Evolutionary conservation across 1,140 invertebrate genomes (phyloP).

Genomic region (Ceratina japonica): DNA sequence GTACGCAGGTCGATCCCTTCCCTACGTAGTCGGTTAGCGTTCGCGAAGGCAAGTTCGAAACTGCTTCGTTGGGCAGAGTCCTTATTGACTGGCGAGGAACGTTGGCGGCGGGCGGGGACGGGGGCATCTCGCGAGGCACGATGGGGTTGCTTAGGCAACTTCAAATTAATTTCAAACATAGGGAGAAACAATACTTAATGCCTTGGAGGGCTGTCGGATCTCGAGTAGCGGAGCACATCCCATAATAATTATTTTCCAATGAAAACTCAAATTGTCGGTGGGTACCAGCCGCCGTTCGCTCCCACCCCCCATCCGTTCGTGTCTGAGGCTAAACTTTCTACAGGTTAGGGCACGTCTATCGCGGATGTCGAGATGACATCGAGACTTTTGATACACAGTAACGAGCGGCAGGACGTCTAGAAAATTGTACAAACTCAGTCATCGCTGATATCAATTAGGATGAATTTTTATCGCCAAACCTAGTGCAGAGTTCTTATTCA

Average conservation of each 20-base stretch:
- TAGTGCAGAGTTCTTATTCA: too few relatives aligned
- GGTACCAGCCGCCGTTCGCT: not conserved
- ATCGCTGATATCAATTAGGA: too few relatives aligned
- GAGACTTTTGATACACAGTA: conserved; percentile 3
- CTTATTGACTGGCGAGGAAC: conserved; percentile 75
- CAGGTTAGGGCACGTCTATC: conserved; percentile 2
- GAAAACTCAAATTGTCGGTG: conserved; percentile 42
- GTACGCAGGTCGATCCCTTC: conserved; percentile 66
- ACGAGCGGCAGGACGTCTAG: too few relatives aligned
- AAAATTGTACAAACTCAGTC: too few relatives aligned
- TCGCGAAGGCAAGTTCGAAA: conserved; percentile 71
- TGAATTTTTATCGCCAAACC: too few relatives aligned
- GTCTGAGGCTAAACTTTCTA: conserved; percentile 8
- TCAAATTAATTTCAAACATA: conserved; percentile 76
- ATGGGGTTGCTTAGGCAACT: conserved; percentile 71
- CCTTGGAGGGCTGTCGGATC: conserved; percentile 25
- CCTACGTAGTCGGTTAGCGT: conserved; percentile 54
- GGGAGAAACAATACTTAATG: conserved; percentile 72
- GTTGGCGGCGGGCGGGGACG: not conserved
- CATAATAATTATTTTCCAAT: conserved; percentile 59
- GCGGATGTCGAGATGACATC: conserved; percentile 31
- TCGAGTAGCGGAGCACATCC: conserved; percentile 42
- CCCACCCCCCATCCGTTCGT: not conserved
- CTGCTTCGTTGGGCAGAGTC: conserved; percentile 74
- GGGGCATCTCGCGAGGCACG: conserved; percentile 63